Conservation (phyloP, 37 sponge, comb jelly and placozoan genomes). For the Chondrosia reniformis region DNA sequence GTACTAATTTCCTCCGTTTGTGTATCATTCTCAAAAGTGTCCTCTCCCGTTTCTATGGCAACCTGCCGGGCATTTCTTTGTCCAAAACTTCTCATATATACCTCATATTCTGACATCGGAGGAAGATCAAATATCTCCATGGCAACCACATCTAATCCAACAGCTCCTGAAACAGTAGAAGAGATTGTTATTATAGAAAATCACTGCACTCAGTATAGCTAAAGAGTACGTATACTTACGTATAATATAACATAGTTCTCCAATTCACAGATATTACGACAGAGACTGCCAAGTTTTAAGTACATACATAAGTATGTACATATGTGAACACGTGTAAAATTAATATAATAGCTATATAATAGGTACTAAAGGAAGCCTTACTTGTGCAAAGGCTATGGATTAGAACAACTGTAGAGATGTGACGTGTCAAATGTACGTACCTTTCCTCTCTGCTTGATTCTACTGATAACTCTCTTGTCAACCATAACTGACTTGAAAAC, state of each 20-base stretch:
- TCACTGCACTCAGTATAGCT: too few relatives aligned
- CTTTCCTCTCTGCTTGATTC: constrained; percentile 1
- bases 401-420: too few relatives aligned
- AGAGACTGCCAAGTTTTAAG: too few relatives aligned
- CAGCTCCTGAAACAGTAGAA: constrained; percentile 54
- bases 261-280: too few relatives aligned
- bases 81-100: constrained; percentile 89
- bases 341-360: too few relatives aligned
- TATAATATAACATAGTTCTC: too few relatives aligned
- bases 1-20: constrained; percentile 65
- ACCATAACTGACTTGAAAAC: not conserved
- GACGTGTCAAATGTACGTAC: constrained; percentile 1
- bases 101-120: constrained; percentile 89
- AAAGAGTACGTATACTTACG: too few relatives aligned
- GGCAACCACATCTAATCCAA: constrained; percentile 51
- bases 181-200: too few relatives aligned
- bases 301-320: too few relatives aligned
- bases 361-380: too few relatives aligned
- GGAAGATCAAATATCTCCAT: constrained; percentile 86
- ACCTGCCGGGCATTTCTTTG: constrained; percentile 62
- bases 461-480: not conserved
- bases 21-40: constrained; percentile 58
- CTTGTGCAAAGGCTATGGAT: too few relatives aligned
- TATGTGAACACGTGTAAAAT: too few relatives aligned
- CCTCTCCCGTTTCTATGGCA: constrained; percentile 78